These are phyloP conservation scores for Dioctria rufipes DNA, from an alignment of 2,888 invertebrate species.

Conservation along the genomic window DNA sequence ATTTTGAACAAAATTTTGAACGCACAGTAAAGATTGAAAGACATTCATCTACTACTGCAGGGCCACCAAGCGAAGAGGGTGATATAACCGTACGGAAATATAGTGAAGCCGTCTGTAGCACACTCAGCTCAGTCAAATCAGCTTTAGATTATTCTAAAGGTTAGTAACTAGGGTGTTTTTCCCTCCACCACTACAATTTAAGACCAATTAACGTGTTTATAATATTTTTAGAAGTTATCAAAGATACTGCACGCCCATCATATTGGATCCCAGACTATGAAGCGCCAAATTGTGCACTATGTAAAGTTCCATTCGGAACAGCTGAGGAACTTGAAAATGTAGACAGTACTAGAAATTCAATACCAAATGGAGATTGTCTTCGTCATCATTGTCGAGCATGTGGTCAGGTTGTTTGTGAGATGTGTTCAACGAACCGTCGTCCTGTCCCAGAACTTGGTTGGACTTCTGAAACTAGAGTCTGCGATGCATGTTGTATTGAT, in stretches of 20 bases:
- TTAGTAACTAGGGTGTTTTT: conserved; percentile 62
- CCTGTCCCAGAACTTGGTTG: conserved; percentile 83
- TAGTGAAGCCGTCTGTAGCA: conserved; percentile 82
- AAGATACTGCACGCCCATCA: conserved; percentile 81
- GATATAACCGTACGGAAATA: conserved; percentile 76
- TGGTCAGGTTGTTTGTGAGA: conserved; percentile 80
- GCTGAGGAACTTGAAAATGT: conserved; percentile 70
- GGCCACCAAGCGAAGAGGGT: conserved; percentile 69
- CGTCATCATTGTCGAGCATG: conserved; percentile 82
- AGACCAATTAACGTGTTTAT: no score
- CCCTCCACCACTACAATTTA: no score
- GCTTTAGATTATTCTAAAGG: conserved; percentile 83
- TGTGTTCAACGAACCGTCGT: conserved; percentile 73
- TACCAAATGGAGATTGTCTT: conserved; percentile 65
- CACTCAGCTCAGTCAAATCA: conserved; percentile 79
- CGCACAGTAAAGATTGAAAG: conserved; percentile 51
- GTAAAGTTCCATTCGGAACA: conserved; percentile 75
- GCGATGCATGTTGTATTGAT: conserved; percentile 76
- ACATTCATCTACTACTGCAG: conserved; percentile 64
- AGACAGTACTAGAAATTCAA: conserved; percentile 63
- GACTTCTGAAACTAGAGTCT: conserved; percentile 82
- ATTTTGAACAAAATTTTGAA: conserved; percentile 29
- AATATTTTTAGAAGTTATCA: conserved; percentile 74
- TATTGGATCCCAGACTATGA: conserved; percentile 88
- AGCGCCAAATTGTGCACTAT: conserved; percentile 78